Conservation (phyloP, 2,113 vertebrate genomes). For the Hepsetus odoe region DNA sequence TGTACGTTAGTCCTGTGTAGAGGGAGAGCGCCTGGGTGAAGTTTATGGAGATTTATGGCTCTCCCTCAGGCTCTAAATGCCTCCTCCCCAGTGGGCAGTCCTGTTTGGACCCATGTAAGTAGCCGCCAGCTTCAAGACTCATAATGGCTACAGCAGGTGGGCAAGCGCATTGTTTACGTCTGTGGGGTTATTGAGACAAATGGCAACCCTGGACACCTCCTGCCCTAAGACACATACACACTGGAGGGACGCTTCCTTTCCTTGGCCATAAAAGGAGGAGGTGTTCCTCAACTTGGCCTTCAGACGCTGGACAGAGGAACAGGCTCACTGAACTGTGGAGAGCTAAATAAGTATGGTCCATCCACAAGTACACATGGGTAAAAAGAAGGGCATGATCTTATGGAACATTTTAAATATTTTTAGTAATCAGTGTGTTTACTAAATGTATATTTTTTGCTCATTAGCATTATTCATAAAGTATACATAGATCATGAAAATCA, state of each 20-base stretch:
- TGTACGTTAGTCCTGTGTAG: constrained; percentile 65
- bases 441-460: too few species aligned
- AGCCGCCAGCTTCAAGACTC: constrained; percentile 53
- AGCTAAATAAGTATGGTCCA: neutral
- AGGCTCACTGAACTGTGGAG: neutral
- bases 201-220: constrained; percentile 62
- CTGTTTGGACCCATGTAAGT: constrained; percentile 64
- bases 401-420: too few species aligned
- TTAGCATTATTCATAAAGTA: too few species aligned
- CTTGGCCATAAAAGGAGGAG: constrained; percentile 30
- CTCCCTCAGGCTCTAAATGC: constrained; percentile 73
- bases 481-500: too few species aligned
- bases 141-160: constrained; percentile 75
- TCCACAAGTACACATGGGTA: too few species aligned
- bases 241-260: constrained; percentile 24
- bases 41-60: constrained; percentile 84
- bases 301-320: constrained; percentile 31
- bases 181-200: constrained; percentile 78
- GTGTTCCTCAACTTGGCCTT: constrained; percentile 74
- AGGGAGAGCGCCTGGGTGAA: constrained; percentile 70
- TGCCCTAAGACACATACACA: constrained; percentile 49
- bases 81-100: constrained; percentile 76
- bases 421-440: too few species aligned
- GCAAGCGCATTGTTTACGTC: constrained; percentile 63
- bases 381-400: too few species aligned